These are phyloP conservation scores for Tolmerus cingulatus DNA, from an alignment of 2,888 invertebrate genomes.

Conservation along the genomic window DNA sequence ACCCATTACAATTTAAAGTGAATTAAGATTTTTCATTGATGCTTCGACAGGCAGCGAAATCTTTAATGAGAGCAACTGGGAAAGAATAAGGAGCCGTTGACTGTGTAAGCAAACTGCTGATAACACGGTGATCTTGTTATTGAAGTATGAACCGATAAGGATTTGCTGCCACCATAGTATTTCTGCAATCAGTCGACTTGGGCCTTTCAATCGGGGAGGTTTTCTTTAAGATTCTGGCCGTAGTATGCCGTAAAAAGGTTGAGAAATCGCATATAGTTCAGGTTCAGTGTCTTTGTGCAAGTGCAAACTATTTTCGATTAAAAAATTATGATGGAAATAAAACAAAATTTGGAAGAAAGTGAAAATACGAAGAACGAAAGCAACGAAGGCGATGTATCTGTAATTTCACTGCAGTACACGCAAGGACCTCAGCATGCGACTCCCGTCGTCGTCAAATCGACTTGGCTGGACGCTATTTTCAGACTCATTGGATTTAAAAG, in stretches of 20 bases:
- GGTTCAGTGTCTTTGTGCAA: neutral
- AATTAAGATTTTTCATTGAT: neutral
- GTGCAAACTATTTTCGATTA: neutral
- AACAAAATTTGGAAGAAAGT: neutral
- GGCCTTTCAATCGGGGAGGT: constrained; percentile 26
- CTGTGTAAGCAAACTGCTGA: constrained; percentile 9
- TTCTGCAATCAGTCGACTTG: constrained; percentile 42
- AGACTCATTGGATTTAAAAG: constrained; percentile 38
- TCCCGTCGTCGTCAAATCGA: constrained; percentile 40
- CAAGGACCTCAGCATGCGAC: constrained; percentile 27
- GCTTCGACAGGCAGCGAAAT: neutral
- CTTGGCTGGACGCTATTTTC: constrained; percentile 34
- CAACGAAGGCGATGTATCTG: neutral
- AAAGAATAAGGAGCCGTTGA: constrained; percentile 9
- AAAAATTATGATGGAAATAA: constrained; percentile 18
- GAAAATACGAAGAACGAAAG: neutral
- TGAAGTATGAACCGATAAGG: constrained; percentile 42
- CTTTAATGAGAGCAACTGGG: constrained; percentile 13
- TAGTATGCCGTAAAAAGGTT: neutral
- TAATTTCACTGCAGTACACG: neutral
- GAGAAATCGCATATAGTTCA: neutral
- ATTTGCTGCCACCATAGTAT: neutral
- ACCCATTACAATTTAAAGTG: neutral
- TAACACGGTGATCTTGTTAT: constrained; percentile 35
- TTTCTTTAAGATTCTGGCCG: neutral